Evolutionary conservation across 2,888 invertebrate genomes (phyloP).

Genomic region (Meandrusa payeni): DNA sequence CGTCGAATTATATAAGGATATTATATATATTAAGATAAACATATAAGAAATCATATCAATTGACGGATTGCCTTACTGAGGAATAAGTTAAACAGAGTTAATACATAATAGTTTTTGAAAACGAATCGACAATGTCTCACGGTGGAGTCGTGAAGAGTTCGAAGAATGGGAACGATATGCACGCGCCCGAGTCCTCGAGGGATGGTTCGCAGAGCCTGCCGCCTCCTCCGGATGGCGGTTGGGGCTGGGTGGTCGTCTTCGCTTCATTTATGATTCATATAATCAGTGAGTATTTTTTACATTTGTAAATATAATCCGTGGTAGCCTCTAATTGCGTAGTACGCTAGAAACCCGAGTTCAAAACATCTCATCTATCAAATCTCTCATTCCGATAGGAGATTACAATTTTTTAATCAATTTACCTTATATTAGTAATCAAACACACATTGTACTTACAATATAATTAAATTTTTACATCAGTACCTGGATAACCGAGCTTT

Average conservation of each 20-base stretch:
- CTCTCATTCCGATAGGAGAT: too few relatives aligned
- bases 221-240: slow-evolving; percentile 95
- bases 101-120: slow-evolving; percentile 31
- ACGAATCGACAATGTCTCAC: slow-evolving; percentile 60
- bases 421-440: too few relatives aligned
- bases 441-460: too few relatives aligned
- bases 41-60: slow-evolving; percentile 29
- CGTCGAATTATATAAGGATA: slow-evolving; percentile 19
- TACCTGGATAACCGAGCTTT: too few relatives aligned
- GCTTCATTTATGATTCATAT: slow-evolving; percentile 98
- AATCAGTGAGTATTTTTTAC: slow-evolving; percentile 86
- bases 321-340: too few relatives aligned
- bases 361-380: too few relatives aligned
- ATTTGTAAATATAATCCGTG: too few relatives aligned
- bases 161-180: slow-evolving; percentile 55
- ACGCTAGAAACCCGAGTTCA: too few relatives aligned
- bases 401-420: too few relatives aligned
- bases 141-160: slow-evolving; percentile 58
- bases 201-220: slow-evolving; percentile 63
- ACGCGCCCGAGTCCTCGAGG: slow-evolving; percentile 47
- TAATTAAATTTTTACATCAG: too few relatives aligned
- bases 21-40: slow-evolving; percentile 25
- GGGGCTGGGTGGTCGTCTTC: slow-evolving; percentile 97
- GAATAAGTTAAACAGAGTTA: slow-evolving; percentile 27
- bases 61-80: slow-evolving; percentile 17